These are phyloP conservation scores for Listronotus bonariensis DNA, from an alignment of 1,140 invertebrate species.

Conservation along the genomic window DNA sequence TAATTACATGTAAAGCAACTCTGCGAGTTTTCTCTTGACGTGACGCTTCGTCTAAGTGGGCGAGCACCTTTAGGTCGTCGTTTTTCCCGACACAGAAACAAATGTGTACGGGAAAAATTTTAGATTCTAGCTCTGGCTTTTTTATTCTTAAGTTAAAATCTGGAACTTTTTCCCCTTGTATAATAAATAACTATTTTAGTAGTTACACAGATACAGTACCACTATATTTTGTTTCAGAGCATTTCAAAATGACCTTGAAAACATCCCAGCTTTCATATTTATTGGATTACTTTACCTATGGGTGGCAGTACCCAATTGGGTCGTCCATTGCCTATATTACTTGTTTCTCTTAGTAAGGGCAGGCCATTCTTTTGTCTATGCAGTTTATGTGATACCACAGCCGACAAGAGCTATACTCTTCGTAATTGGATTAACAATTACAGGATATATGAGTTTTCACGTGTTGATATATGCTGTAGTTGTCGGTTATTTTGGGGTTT, in stretches of 20 bases:
- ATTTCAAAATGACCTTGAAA: slow-evolving; percentile 61
- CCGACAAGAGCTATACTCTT: slow-evolving; percentile 42
- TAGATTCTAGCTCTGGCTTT: too few relatives aligned
- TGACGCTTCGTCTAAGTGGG: too few relatives aligned
- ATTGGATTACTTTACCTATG: slow-evolving; percentile 57
- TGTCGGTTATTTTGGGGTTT: slow-evolving; percentile 25
- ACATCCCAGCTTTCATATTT: slow-evolving; percentile 58
- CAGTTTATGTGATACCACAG: slow-evolving; percentile 49
- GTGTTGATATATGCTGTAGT: slow-evolving; percentile 34
- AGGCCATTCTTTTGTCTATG: slow-evolving; percentile 52
- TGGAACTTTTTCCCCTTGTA: too few relatives aligned
- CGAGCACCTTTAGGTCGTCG: too few relatives aligned
- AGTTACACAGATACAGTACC: too few relatives aligned
- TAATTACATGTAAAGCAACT: too few relatives aligned
- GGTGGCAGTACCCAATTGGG: slow-evolving; percentile 50
- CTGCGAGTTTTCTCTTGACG: too few relatives aligned
- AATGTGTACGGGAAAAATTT: too few relatives aligned
- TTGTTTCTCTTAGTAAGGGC: slow-evolving; percentile 54
- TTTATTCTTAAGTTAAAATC: too few relatives aligned
- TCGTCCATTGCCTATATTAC: slow-evolving; percentile 56
- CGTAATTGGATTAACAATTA: slow-evolving; percentile 35
- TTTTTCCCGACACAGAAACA: too few relatives aligned
- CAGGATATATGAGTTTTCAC: slow-evolving; percentile 38
- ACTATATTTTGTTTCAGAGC: slow-evolving; percentile 49
- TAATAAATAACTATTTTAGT: too few relatives aligned